Conservation (phyloP, 2,888 invertebrate species). For the Rhagonycha lutea region DNA sequence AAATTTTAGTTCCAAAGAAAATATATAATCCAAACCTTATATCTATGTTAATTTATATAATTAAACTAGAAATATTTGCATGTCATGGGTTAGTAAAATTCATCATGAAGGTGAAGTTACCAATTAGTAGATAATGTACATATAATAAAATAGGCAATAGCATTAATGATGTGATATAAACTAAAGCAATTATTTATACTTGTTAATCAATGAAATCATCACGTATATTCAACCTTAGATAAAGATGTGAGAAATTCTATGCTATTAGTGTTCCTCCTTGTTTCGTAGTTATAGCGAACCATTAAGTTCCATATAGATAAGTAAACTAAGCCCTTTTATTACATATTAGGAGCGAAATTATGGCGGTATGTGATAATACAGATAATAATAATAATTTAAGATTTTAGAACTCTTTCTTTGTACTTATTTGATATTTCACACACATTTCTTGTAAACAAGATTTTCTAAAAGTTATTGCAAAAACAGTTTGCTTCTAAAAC, state of each 20-base stretch:
- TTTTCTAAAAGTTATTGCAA: slow-evolving; percentile 5
- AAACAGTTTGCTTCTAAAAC: background rate
- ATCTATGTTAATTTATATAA: background rate
- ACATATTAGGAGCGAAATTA: background rate
- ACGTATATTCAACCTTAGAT: background rate
- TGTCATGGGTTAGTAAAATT: background rate
- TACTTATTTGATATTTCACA: background rate
- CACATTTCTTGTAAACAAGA: background rate
- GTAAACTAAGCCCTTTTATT: background rate
- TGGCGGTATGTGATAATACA: background rate
- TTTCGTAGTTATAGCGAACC: background rate
- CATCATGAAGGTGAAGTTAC: background rate
- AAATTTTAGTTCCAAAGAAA: too few relatives aligned
- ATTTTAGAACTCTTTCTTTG: background rate
- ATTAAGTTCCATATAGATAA: background rate
- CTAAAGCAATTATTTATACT: background rate
- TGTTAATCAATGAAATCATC: background rate
- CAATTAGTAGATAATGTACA: background rate
- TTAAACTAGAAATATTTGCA: background rate
- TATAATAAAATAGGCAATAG: background rate
- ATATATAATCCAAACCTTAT: background rate
- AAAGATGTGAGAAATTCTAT: background rate
- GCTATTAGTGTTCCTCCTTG: background rate
- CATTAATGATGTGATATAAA: background rate
- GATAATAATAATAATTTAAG: background rate